Evolutionary conservation across 2,797 vertebrate species (phyloP), one percentile per base, ranked within the genome.

Genomic region (Dromococcyx pavoninus): DNA sequence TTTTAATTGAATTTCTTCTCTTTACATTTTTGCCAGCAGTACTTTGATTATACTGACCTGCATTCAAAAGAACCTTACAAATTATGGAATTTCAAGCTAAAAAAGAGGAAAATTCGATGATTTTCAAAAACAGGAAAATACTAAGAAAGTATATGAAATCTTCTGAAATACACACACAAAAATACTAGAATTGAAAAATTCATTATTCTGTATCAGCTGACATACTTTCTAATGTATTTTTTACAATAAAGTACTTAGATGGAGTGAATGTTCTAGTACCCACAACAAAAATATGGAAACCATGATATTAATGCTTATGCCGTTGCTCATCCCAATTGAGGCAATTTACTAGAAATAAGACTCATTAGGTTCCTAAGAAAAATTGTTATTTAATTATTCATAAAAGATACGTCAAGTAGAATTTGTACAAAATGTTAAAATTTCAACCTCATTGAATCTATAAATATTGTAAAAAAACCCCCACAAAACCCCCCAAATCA

Each of bases 31-130:
- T 94, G 86, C 53, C 78, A 93, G 81, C 50, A 92, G 54, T 93
- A 88, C 58, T 56, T 81, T 46, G 69, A 84, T 91, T 94, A 86
- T n/a, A 88, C 80, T 53, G 64, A 96, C 94, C 92, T 44, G 60
- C 94, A 94, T 89, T 82, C 46, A 94, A 69, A 9, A 91, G 91
- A 86, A 95, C 88, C 86, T 70, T 58, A 88, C 50, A 91, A 95
- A 96, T 5, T 18, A 32, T 4, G 51, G n/a, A 88, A 70, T 88
- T 84, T 82, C 39, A 85, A 88, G 33, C 19, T 76, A 73, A 57
- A 82, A 93, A 81, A 73, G 28, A 66, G 5, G 46, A 75, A 79
- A 88, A 78, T 35, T 3, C 46, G 21, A 10, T 11, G 60, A 95
- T 93, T 70, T 78, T 74, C 88, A 93, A 91, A 94, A 81, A 0